Evolutionary conservation across 2,113 vertebrate species (phyloP), one percentile per base, ranked within the genome.

Genomic region (Cebidichthys violaceus): DNA sequence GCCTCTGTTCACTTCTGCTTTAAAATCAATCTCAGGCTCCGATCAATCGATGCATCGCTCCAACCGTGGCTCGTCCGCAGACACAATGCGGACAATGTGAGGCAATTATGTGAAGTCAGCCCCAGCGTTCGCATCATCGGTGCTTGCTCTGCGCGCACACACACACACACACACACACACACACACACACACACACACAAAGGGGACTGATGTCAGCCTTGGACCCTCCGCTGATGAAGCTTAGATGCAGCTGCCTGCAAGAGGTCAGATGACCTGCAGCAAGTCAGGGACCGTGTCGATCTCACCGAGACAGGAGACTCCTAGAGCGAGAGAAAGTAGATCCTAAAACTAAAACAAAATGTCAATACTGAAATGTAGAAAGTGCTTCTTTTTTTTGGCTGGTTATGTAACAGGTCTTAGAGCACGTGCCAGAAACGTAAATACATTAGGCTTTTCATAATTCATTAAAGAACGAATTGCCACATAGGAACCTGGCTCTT

Each of bases 41-140:
- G 65, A 86, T 72, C 62, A 52, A 15, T 81, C 27, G 45, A 64
- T 62, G 22, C 72, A 6, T 52, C 37, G 7, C 83, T 83, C 17
- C 33, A 41, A 27, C 59, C 82, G 69, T 27, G 64, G 11, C 33
- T 18, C 17, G 22, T 22, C 65, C 37, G 57, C 60, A 74, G 65
- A 73, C 41, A 67, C 70, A 83, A 76, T 57, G 43, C 60, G 70
- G 33, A 79, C 69, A 71, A 80, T 82, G 71, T 70, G 70, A 77
- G 55, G 65, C 65, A 70, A 68, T 89, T 85, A 88, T 73, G 70
- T 41, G 54, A 76, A 79, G 83, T 73, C 83, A 82, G 70, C 78
- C 77, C 78, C 77, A 77, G 69, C 70, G 64, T 81, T 55, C 85
- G 81, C 54, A 76, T 77, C 65, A 69, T 5, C 52, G 41, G 33